Conservation (phyloP, 2,113 vertebrate species). For the Microtus ochrogaster region DNA sequence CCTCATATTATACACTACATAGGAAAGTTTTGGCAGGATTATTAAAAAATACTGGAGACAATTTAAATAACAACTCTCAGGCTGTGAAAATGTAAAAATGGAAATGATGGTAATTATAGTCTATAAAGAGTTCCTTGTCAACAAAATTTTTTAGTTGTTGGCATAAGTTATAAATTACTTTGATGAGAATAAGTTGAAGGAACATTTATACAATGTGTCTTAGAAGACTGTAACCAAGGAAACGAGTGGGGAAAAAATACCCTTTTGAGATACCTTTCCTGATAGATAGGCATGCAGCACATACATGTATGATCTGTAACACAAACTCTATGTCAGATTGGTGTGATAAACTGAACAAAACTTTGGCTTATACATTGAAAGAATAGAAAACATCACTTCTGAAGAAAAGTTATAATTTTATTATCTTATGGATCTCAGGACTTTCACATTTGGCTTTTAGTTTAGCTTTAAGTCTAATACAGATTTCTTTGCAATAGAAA, state of each 20-base stretch:
- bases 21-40: not conserved
- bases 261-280: not conserved
- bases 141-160: not conserved
- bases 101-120: not conserved
- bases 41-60: not conserved
- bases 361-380: not conserved
- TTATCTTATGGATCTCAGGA: not conserved
- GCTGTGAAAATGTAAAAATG: conserved; percentile 5
- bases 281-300: not conserved
- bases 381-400: conserved; percentile 20
- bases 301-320: not conserved
- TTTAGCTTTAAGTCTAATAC: conserved; percentile 29
- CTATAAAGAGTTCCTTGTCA: conserved; percentile 14
- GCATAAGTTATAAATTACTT: conserved; percentile 37
- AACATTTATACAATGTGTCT: not conserved
- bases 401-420: not conserved
- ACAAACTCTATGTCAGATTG: not conserved
- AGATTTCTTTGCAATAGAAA: not conserved
- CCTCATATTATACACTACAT: not conserved
- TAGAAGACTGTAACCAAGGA: not conserved
- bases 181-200: not conserved
- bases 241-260: not conserved
- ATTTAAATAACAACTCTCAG: conserved; percentile 36
- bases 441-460: not conserved
- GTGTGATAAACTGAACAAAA: conserved; percentile 23